Evolutionary conservation across 2,797 vertebrate species (phyloP).

Genomic region (Rhinatrema bivittatum): DNA sequence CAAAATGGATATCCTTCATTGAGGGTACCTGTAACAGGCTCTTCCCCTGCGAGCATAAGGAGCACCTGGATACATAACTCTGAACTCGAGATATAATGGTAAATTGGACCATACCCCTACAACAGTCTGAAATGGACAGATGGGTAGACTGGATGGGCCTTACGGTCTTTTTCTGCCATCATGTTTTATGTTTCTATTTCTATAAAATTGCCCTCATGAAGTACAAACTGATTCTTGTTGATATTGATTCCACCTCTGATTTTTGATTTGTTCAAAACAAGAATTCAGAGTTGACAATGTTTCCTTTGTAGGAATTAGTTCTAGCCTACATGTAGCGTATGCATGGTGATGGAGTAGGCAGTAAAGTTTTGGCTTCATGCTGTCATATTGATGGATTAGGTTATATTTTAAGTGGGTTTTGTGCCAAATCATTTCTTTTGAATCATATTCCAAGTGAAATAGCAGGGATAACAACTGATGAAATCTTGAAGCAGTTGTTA

Average conservation of each 20-base stretch:
- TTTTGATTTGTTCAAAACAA: not conserved
- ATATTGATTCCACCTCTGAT: slow-evolving; percentile 7
- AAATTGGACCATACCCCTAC: no score
- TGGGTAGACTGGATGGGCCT: no score
- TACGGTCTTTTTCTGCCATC: no score
- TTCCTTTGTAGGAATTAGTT: not conserved
- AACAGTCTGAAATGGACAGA: no score
- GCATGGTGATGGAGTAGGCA: not conserved
- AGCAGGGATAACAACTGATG: slow-evolving; percentile 15
- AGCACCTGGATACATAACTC: no score
- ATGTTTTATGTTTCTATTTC: no score
- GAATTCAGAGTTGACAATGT: not conserved
- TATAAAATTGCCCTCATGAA: no score
- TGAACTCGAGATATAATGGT: no score
- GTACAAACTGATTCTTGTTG: no score
- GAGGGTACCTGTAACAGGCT: no score
- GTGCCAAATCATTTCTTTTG: slow-evolving; percentile 32
- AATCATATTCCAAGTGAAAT: slow-evolving; percentile 38
- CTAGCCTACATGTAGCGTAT: not conserved
- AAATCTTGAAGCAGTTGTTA: slow-evolving; percentile 12
- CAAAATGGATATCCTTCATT: no score
- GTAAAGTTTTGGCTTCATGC: slow-evolving; percentile 12
- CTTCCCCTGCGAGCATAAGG: no score
- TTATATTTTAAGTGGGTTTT: slow-evolving; percentile 16
- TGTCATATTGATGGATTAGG: slow-evolving; percentile 31